phyloP scores from a whole-genome alignment of 1,140 invertebrate species.

The Marisa cornuarietis region DNA sequence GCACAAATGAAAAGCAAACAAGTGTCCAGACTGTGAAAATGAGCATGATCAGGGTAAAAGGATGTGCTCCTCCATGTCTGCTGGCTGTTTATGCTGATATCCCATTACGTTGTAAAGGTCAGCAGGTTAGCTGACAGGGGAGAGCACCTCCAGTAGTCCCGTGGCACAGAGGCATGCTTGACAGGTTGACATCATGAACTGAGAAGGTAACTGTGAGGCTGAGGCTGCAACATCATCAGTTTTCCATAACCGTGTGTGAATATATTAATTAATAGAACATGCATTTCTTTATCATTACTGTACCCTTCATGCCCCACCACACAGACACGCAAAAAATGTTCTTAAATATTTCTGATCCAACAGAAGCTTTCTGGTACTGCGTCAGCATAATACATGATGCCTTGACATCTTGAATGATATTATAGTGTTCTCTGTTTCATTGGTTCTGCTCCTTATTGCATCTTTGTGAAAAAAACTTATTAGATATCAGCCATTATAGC shows the following conservation, averaged over 20 bases:
- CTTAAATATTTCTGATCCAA: not conserved
- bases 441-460: not conserved
- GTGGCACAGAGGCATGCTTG: not conserved
- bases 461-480: too few species aligned
- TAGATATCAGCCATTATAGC: too few species aligned
- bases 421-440: not conserved
- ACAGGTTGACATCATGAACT: constrained; percentile 14
- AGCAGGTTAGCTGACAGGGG: not conserved
- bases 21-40: not conserved
- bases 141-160: not conserved
- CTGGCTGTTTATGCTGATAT: not conserved
- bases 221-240: constrained; percentile 3
- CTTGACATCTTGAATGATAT: not conserved
- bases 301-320: too few species aligned
- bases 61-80: not conserved
- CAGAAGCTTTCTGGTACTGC: not conserved
- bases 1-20: too few species aligned
- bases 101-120: not conserved
- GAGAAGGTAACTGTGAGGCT: constrained; percentile 11
- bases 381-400: too few species aligned
- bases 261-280: not conserved
- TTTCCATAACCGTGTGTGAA: too few species aligned
- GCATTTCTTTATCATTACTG: too few species aligned
- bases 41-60: not conserved
- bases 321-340: too few species aligned